Percentiles rank a stretch among this genome's conserved stretches.
Evolutionary conservation across 1,140 invertebrate species (phyloP).

Genomic region (Drosophila teissieri): DNA sequence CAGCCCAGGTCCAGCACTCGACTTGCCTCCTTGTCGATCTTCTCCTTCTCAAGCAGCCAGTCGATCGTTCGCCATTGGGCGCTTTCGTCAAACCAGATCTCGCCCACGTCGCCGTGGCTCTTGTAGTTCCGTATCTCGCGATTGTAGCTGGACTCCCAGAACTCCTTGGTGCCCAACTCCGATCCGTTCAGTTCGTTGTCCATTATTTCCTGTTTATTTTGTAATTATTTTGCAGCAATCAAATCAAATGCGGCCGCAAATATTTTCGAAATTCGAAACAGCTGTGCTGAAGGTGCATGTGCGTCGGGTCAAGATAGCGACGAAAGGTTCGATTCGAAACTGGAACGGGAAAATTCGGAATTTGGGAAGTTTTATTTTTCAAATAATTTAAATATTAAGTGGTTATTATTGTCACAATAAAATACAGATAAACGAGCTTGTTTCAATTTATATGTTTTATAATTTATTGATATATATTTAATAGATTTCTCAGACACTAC

Average conservation of each 20-base stretch:
- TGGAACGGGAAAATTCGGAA: not conserved
- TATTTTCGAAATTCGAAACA: not conserved
- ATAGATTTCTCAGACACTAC: conserved; percentile 64
- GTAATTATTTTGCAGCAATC: too few species aligned
- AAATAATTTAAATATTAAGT: too few species aligned
- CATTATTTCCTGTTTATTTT: conserved; percentile 28
- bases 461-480: conserved; percentile 74
- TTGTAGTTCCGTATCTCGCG: conserved; percentile 93
- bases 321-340: not conserved
- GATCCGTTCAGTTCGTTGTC: conserved; percentile 87
- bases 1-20: conserved; percentile 90
- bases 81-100: conserved; percentile 96
- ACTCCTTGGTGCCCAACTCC: conserved; percentile 91
- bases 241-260: not conserved
- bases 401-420: not conserved
- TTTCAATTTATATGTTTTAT: conserved; percentile 40
- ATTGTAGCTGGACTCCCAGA: conserved; percentile 93
- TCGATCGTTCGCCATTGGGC: conserved; percentile 90
- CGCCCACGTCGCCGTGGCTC: conserved; percentile 93
- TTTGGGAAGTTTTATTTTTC: not conserved
- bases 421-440: not conserved
- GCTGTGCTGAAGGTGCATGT: not conserved
- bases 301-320: not conserved
- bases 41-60: conserved; percentile 86
- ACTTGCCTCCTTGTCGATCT: conserved; percentile 83